Conservation (phyloP, 2,113 vertebrate genomes). For the Perccottus glenii region DNA sequence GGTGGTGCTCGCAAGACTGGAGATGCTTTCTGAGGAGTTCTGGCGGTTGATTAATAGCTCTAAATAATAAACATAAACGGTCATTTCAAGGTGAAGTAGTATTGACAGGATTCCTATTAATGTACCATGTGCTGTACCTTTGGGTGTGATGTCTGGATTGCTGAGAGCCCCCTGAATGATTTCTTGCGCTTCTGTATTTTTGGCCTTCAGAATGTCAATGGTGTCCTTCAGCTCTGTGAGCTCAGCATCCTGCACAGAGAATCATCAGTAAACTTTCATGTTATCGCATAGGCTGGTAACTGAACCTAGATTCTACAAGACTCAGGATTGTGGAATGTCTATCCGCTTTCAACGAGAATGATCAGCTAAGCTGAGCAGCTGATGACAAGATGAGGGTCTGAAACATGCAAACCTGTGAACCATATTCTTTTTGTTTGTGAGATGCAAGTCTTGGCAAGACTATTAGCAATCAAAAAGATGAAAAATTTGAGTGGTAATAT, state of each 20-base stretch:
- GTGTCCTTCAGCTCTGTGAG: constrained; percentile 91
- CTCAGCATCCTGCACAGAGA: constrained; percentile 85
- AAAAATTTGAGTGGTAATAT: background rate
- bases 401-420: constrained; percentile 30
- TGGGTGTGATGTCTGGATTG: constrained; percentile 84
- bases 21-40: constrained; percentile 97
- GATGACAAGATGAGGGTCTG: constrained; percentile 38
- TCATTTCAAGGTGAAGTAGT: background rate
- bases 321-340: constrained; percentile 12
- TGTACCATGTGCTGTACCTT: constrained; percentile 75
- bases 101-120: background rate
- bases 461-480: background rate
- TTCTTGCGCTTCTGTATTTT: constrained; percentile 93
- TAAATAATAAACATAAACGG: constrained; percentile 46
- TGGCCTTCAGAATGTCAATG: constrained; percentile 90
- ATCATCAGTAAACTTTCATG: constrained; percentile 14
- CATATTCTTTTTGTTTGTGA: constrained; percentile 18
- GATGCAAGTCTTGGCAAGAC: background rate
- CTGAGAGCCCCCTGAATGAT: constrained; percentile 92
- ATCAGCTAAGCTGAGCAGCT: constrained; percentile 33
- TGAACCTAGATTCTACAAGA: constrained; percentile 27
- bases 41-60: constrained; percentile 93
- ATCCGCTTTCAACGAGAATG: constrained; percentile 25
- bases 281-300: constrained; percentile 12
- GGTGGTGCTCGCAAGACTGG: constrained; percentile 92